Evolutionary conservation across 1,140 invertebrate species (phyloP).

Genomic region (Eufriesea mexicana): DNA sequence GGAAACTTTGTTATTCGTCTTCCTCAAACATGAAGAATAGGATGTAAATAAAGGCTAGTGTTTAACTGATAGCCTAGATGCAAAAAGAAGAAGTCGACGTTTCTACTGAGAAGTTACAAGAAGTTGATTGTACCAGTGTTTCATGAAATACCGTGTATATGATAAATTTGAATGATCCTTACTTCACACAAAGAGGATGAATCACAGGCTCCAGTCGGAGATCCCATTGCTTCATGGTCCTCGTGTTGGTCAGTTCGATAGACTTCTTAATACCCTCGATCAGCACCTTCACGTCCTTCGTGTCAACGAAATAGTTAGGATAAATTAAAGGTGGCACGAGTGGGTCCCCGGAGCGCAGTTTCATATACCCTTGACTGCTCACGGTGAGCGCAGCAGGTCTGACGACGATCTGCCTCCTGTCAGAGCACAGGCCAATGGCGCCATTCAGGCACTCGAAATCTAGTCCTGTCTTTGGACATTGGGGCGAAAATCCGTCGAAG

Average conservation of each 20-base stretch:
- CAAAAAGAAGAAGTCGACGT: too few relatives aligned
- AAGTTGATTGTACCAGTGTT: too few relatives aligned
- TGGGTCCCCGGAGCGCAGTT: conserved; percentile 83
- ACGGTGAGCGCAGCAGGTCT: conserved; percentile 75
- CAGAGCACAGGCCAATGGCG: conserved; percentile 63
- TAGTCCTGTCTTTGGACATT: conserved; percentile 75
- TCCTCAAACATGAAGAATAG: too few relatives aligned
- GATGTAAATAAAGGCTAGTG: too few relatives aligned
- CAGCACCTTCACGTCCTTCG: conserved; percentile 81
- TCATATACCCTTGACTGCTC: conserved; percentile 74
- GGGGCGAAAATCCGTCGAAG: conserved; percentile 80
- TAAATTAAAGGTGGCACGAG: conserved; percentile 86
- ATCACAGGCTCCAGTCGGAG: conserved; percentile 76
- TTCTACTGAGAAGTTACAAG: too few relatives aligned
- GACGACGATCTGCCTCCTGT: conserved; percentile 72
- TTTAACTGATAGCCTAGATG: too few relatives aligned
- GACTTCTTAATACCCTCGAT: conserved; percentile 81
- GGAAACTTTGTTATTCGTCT: too few relatives aligned
- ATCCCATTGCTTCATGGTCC: conserved; percentile 81
- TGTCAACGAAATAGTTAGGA: conserved; percentile 85
- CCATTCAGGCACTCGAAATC: conserved; percentile 75
- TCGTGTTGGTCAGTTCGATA: conserved; percentile 75
- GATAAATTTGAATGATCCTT: too few relatives aligned
- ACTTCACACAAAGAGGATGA: conserved; percentile 72
- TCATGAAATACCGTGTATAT: too few relatives aligned